A percentile compares a stretch with the other conserved stretches of the same genome.
Evolutionary conservation across 2,888 invertebrate genomes (phyloP).

Genomic region (Vanessa cardui): DNA sequence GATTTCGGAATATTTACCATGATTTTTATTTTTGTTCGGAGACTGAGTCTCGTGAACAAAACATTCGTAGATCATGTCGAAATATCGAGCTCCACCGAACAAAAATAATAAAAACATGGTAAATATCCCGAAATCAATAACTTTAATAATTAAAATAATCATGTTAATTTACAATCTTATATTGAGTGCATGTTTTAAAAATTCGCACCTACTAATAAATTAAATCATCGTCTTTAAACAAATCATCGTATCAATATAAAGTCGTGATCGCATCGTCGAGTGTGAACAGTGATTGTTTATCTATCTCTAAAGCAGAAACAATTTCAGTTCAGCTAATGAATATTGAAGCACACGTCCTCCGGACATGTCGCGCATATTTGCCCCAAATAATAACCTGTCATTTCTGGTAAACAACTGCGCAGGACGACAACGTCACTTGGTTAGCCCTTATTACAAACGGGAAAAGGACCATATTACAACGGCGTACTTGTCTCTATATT

Average conservation of each 20-base stretch:
- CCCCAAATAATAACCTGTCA: slow-evolving; percentile 38
- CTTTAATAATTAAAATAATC: too few relatives aligned
- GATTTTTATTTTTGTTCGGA: too few relatives aligned
- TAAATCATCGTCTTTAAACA: too few relatives aligned
- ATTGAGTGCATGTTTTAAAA: too few relatives aligned
- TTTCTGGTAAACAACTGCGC: slow-evolving; percentile 23
- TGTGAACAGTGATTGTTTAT: neutral
- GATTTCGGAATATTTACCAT: too few relatives aligned
- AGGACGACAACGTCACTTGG: neutral
- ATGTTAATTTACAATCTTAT: too few relatives aligned
- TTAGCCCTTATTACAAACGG: neutral
- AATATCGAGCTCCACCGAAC: too few relatives aligned
- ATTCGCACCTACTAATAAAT: too few relatives aligned
- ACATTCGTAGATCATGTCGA: too few relatives aligned
- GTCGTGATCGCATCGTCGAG: neutral
- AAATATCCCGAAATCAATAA: too few relatives aligned
- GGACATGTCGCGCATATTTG: slow-evolving; percentile 28
- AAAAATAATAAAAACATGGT: too few relatives aligned
- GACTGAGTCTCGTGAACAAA: too few relatives aligned
- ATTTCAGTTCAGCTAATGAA: slow-evolving; percentile 34
- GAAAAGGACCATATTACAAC: neutral
- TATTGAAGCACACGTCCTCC: slow-evolving; percentile 37
- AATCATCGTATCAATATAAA: neutral
- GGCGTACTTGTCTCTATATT: neutral
- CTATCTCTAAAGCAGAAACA: slow-evolving; percentile 10